Percentiles rank a stretch among this genome's conserved stretches.
Evolutionary conservation across 2,113 vertebrate genomes (phyloP).

Genomic region (Passerina amoena): DNA sequence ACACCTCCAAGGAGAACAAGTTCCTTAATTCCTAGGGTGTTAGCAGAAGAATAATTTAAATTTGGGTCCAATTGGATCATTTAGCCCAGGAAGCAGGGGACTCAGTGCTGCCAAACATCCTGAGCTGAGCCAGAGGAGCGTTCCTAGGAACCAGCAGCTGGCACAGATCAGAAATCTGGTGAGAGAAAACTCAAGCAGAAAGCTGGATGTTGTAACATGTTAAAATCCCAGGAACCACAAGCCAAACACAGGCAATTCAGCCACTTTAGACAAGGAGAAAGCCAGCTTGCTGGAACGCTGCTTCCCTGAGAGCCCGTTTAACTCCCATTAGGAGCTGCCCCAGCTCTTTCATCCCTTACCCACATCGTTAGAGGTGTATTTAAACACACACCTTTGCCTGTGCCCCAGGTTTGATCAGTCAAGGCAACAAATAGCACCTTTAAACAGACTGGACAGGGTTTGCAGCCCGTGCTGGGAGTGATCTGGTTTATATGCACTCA

Average conservation of each 20-base stretch:
- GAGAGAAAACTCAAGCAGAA: not conserved
- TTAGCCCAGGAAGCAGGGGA: not conserved
- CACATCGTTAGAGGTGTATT: not conserved
- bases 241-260: not conserved
- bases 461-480: not conserved
- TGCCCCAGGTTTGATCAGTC: not conserved
- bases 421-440: not conserved
- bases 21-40: not conserved
- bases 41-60: not conserved
- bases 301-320: not conserved
- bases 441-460: not conserved
- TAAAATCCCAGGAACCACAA: not conserved
- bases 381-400: not conserved
- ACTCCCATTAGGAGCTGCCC: not conserved
- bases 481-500: not conserved
- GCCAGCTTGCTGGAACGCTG: not conserved
- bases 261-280: not conserved
- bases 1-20: not conserved
- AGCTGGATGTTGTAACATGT: not conserved
- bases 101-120: accelerated
- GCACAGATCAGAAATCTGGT: not conserved
- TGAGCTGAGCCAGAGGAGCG: not conserved
- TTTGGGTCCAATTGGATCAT: accelerated
- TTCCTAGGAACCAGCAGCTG: not conserved
- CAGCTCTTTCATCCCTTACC: not conserved